These are phyloP conservation scores for Clarias pachynema DNA, from an alignment of 2,797 vertebrate genomes.

Conservation along the genomic window DNA sequence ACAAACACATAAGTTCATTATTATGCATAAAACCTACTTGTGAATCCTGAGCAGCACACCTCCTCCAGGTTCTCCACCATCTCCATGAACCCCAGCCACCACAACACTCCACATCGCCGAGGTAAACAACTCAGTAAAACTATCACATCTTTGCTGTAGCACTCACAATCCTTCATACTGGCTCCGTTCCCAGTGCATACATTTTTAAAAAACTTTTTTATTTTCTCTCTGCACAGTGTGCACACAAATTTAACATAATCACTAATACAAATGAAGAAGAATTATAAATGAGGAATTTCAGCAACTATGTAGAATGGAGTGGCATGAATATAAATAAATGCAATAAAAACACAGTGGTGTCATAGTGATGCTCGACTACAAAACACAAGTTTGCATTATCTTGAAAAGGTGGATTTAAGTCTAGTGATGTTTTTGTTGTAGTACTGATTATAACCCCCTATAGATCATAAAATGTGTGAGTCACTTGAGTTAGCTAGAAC, in stretches of 20 bases:
- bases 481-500: neutral
- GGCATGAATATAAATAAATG: conserved; percentile 3
- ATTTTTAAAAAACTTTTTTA: neutral
- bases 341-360: neutral
- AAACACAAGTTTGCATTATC: neutral
- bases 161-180: neutral
- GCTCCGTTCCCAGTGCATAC: neutral
- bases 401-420: neutral
- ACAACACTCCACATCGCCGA: conserved; percentile 59
- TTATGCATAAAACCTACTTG: conserved; percentile 67
- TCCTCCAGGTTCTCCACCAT: conserved; percentile 59
- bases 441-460: neutral
- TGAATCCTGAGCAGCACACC: conserved; percentile 74
- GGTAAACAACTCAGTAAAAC: conserved; percentile 1
- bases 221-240: neutral
- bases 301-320: neutral
- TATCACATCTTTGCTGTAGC: neutral
- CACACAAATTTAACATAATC: conserved; percentile 10
- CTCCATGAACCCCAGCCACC: conserved; percentile 65
- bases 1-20: neutral
- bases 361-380: neutral
- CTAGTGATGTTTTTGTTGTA: neutral
- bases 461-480: neutral
- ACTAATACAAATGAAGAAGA: neutral
- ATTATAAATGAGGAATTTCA: conserved; percentile 8